A percentile compares a stretch with the other conserved stretches of the same genome.
Evolutionary conservation across 1,140 invertebrate genomes (phyloP).

Genomic region (Zaprionus tsacasi): DNA sequence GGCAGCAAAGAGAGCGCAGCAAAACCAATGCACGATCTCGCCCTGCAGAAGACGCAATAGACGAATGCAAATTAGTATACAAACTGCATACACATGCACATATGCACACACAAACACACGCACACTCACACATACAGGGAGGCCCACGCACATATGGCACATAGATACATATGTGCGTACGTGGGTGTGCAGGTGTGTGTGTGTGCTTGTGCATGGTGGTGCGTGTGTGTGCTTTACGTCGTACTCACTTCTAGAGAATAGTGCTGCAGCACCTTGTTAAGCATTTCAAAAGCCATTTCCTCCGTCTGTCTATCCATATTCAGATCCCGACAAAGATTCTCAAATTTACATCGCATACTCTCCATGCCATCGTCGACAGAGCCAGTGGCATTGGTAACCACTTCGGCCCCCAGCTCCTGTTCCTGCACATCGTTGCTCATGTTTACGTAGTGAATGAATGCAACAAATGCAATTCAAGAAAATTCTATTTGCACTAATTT

Average conservation of each 20-base stretch:
- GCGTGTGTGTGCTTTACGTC: constrained; percentile 11
- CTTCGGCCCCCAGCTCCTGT: constrained; percentile 67
- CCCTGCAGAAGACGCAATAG: constrained; percentile 87
- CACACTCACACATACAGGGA: neutral
- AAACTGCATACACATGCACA: constrained; percentile 7
- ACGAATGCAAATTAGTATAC: constrained; percentile 1
- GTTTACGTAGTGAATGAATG: neutral
- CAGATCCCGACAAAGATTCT: constrained; percentile 74
- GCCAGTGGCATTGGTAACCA: constrained; percentile 51
- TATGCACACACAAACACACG: neutral
- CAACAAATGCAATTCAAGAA: constrained; percentile 9
- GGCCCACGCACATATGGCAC: neutral
- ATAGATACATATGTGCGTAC: neutral
- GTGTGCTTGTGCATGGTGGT: neutral
- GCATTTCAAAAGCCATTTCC: constrained; percentile 65
- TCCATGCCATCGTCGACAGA: constrained; percentile 55
- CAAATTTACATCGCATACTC: constrained; percentile 55
- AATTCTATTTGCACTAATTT: constrained; percentile 12
- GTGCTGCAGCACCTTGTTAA: constrained; percentile 58
- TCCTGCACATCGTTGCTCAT: constrained; percentile 62
- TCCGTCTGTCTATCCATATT: constrained; percentile 81
- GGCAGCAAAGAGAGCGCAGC: constrained; percentile 96
- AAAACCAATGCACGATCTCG: constrained; percentile 96
- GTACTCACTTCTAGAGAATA: constrained; percentile 72
- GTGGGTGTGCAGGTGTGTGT: constrained; percentile 3